Conservation (phyloP, 2,797 vertebrate species). For the Iguana delicatissima region DNA sequence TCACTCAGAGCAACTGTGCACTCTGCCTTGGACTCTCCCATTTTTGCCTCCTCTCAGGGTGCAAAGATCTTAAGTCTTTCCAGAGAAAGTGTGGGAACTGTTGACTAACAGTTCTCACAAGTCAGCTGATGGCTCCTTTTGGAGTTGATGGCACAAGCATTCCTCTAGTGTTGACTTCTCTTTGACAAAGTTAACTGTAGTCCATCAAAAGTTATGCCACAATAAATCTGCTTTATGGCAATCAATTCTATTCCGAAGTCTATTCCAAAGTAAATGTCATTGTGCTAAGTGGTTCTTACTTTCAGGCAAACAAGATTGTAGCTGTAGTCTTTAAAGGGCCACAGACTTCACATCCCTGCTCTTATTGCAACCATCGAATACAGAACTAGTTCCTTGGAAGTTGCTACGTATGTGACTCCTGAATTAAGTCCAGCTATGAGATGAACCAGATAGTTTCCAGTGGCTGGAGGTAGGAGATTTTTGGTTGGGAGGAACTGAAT, state of each 20-base stretch:
- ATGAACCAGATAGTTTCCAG: not conserved
- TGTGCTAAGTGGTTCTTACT: not conserved
- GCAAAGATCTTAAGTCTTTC: not conserved
- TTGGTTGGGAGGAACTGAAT: not conserved
- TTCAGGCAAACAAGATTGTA: not conserved
- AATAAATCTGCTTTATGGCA: not conserved
- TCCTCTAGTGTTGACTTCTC: not conserved
- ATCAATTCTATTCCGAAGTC: not conserved
- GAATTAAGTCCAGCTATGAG: not conserved
- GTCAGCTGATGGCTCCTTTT: not conserved
- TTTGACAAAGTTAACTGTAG: not conserved
- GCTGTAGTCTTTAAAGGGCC: not conserved
- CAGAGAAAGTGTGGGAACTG: not conserved
- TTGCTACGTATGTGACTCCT: not conserved
- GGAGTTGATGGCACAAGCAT: not conserved
- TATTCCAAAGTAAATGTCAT: not conserved
- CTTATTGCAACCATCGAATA: too few relatives aligned
- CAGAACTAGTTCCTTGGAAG: not conserved
- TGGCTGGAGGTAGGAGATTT: not conserved
- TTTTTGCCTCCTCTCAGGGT: not conserved
- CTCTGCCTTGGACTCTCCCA: not conserved
- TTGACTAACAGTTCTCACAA: not conserved
- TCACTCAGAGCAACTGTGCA: not conserved
- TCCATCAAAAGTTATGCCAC: not conserved
- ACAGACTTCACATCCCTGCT: not conserved